Percentiles rank a stretch among this genome's conserved stretches.
Evolutionary conservation across 1,140 invertebrate species (phyloP).

Genomic region (Trichoplusia ni): DNA sequence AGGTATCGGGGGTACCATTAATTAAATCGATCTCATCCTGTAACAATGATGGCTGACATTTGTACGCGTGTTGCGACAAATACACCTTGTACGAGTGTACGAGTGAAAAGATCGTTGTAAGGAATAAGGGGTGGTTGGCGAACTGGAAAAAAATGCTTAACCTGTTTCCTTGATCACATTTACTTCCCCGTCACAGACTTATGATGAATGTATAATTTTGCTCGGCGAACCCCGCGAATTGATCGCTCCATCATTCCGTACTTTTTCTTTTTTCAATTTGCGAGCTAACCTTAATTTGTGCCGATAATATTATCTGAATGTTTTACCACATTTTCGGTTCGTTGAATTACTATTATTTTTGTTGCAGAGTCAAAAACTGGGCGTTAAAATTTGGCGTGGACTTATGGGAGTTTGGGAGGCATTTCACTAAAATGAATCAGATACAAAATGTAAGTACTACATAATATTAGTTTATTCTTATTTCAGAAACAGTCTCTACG

Average conservation of each 20-base stretch:
- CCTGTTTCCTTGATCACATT: constrained; percentile 64
- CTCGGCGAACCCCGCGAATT: constrained; percentile 32
- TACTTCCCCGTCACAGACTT: constrained; percentile 52
- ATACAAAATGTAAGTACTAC: constrained; percentile 89
- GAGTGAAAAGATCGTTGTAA: constrained; percentile 45
- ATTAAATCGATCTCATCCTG: constrained; percentile 57
- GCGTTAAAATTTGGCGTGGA: constrained; percentile 94
- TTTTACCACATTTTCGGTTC: too few relatives aligned
- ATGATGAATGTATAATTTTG: constrained; percentile 49
- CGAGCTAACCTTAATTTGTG: too few relatives aligned
- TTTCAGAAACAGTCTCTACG: background rate
- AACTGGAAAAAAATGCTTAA: constrained; percentile 67
- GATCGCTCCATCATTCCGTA: constrained; percentile 36
- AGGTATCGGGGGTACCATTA: constrained; percentile 47
- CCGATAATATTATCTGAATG: too few relatives aligned
- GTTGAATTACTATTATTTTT: constrained; percentile 41
- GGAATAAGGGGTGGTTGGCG: constrained; percentile 55
- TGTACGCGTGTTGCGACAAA: constrained; percentile 45
- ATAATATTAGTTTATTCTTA: background rate
- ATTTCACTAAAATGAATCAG: constrained; percentile 93
- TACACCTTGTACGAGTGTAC: constrained; percentile 47
- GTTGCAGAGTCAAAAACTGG: constrained; percentile 94
- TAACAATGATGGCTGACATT: constrained; percentile 53
- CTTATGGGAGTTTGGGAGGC: constrained; percentile 92
- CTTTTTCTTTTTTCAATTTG: background rate